Percentiles rank a stretch among this genome's conserved stretches.
These are phyloP conservation scores for Paratrypauchen microcephalus DNA, from an alignment of 2,797 vertebrate genomes.

Conservation along the genomic window DNA sequence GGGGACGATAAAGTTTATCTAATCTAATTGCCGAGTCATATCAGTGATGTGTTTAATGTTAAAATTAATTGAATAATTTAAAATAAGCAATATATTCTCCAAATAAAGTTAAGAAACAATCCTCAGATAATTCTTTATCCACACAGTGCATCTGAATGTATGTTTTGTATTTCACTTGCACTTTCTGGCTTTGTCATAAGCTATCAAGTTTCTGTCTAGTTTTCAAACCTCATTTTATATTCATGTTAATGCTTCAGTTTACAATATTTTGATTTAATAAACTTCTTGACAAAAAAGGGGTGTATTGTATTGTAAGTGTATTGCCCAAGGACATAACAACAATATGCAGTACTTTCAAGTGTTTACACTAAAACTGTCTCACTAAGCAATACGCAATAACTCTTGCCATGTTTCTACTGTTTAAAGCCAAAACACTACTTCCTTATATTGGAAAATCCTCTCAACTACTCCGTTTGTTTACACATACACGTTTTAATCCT, in stretches of 20 bases:
- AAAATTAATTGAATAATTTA: neutral
- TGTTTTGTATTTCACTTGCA: no score
- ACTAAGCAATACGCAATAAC: neutral
- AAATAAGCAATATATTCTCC: no score
- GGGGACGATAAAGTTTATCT: no score
- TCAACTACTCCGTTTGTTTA: neutral
- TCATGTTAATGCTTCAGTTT: neutral
- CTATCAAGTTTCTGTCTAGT: no score
- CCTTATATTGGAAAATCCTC: neutral
- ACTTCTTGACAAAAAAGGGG: neutral
- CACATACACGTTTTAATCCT: conserved; percentile 9
- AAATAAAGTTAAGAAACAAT: no score
- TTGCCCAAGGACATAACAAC: neutral
- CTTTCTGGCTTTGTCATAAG: no score
- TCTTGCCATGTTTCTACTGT: neutral
- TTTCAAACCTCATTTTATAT: neutral
- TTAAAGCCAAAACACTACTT: conserved; percentile 1
- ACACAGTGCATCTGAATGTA: no score
- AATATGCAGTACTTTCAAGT: neutral
- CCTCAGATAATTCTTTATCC: no score
- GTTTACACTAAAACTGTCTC: neutral
- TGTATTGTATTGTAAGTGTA: neutral
- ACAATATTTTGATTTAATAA: neutral
- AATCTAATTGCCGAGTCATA: no score
- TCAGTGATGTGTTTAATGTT: neutral